These are phyloP conservation scores for Chloroclystis v-ata DNA, from an alignment of 2,888 invertebrate genomes.

Conservation along the genomic window DNA sequence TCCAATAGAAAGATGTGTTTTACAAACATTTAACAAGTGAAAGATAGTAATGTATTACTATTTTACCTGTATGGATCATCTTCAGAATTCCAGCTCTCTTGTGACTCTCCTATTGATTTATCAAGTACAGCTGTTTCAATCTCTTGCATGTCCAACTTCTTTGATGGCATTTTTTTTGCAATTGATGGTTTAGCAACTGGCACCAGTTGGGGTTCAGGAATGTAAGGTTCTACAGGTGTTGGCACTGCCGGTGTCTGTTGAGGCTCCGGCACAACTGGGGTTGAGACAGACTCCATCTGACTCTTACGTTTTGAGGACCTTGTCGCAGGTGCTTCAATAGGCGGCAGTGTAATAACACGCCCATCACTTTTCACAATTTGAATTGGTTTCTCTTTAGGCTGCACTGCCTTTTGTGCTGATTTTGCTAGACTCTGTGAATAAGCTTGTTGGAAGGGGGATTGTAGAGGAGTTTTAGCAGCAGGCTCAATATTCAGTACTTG, in stretches of 20 bases:
- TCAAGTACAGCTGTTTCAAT: slow-evolving; percentile 40
- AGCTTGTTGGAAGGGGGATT: slow-evolving; percentile 39
- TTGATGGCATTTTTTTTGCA: slow-evolving; percentile 55
- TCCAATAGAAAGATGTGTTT: no score
- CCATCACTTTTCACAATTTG: slow-evolving; percentile 87
- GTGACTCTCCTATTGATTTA: slow-evolving; percentile 76
- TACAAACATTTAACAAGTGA: no score
- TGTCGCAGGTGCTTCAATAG: slow-evolving; percentile 90
- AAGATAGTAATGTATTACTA: not conserved
- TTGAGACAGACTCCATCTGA: slow-evolving; percentile 51
- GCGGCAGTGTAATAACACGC: slow-evolving; percentile 86
- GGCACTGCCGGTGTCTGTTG: slow-evolving; percentile 33
- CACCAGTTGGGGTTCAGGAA: slow-evolving; percentile 50
- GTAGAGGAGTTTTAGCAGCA: slow-evolving; percentile 38
- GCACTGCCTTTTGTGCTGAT: slow-evolving; percentile 43
- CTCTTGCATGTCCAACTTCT: slow-evolving; percentile 45
- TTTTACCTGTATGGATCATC: slow-evolving; percentile 90
- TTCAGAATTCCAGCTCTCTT: slow-evolving; percentile 87
- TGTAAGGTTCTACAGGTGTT: slow-evolving; percentile 37
- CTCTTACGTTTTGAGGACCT: slow-evolving; percentile 83
- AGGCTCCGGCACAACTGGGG: slow-evolving; percentile 20
- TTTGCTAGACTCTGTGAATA: slow-evolving; percentile 51
- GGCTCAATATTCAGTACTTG: slow-evolving; percentile 75
- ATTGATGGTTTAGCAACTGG: slow-evolving; percentile 59
- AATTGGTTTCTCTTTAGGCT: slow-evolving; percentile 77